Percentiles rank a stretch among this genome's conserved stretches.
Conservation (phyloP, 2,113 vertebrate species). For the Engraulis encrasicolus region DNA sequence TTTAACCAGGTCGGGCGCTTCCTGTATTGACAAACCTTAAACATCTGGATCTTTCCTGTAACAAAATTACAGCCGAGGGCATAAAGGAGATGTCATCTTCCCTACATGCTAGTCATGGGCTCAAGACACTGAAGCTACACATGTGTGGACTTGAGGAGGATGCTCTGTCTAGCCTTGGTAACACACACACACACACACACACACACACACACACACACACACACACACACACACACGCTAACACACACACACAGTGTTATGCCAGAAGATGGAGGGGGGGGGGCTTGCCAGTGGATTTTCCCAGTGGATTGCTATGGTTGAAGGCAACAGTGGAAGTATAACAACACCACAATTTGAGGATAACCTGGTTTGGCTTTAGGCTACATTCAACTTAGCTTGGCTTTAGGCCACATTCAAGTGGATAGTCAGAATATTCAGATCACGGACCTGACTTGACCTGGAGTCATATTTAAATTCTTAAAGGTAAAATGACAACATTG, state of each 20-base stretch:
- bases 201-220: not conserved
- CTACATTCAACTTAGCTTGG: too few species aligned
- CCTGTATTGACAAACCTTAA: constrained; percentile 68
- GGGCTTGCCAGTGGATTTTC: too few species aligned
- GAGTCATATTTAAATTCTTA: too few species aligned
- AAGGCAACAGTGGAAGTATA: too few species aligned
- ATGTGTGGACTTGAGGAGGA: constrained; percentile 78
- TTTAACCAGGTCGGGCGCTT: constrained; percentile 70
- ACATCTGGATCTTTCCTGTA: constrained; percentile 84
- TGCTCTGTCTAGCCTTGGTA: constrained; percentile 78
- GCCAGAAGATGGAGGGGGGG: too few species aligned
- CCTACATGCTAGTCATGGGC: constrained; percentile 67
- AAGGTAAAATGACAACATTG: too few species aligned
- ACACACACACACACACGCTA: not conserved
- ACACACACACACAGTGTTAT: not conserved
- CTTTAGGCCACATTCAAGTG: too few species aligned
- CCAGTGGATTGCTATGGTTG: too few species aligned
- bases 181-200: not conserved
- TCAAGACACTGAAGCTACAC: constrained; percentile 80
- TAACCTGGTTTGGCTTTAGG: too few species aligned
- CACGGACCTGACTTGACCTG: too few species aligned
- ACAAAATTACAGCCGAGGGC: constrained; percentile 72
- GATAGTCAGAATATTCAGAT: too few species aligned
- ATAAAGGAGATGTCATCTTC: constrained; percentile 71
- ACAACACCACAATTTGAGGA: not conserved